Percentiles rank a stretch among this genome's conserved stretches.
These are phyloP conservation scores for Drosophila orosa DNA, from an alignment of 1,140 invertebrate species.

Conservation along the genomic window DNA sequence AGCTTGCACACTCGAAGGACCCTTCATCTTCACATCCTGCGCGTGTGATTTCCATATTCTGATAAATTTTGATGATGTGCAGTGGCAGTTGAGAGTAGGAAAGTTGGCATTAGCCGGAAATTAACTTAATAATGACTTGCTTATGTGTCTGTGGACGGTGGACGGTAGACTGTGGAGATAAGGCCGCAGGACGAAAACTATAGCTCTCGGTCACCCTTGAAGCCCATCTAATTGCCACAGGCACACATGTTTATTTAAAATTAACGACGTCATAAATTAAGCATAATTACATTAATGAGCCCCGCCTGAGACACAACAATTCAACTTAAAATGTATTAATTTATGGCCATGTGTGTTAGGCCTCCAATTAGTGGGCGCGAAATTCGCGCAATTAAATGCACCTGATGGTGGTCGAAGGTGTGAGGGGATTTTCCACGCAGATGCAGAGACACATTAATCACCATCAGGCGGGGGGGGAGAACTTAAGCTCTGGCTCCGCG, in stretches of 20 bases:
- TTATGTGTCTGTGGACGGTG: slow-evolving; percentile 17
- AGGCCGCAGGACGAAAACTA: slow-evolving; percentile 19
- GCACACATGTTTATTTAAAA: slow-evolving; percentile 51
- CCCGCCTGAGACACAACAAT: slow-evolving; percentile 61
- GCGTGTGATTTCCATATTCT: slow-evolving; percentile 75
- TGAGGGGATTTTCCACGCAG: slow-evolving; percentile 12
- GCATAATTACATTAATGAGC: slow-evolving; percentile 78
- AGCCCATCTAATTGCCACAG: slow-evolving; percentile 23
- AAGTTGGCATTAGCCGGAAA: slow-evolving; percentile 62
- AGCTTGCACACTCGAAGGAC: slow-evolving; percentile 12
- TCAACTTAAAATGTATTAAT: slow-evolving; percentile 79
- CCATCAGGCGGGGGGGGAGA: too few relatives aligned
- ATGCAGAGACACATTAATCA: slow-evolving; percentile 73
- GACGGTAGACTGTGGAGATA: slow-evolving; percentile 12
- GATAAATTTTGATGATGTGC: slow-evolving; percentile 75
- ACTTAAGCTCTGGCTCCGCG: slow-evolving; percentile 39
- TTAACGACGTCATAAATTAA: slow-evolving; percentile 81
- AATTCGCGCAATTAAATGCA: slow-evolving; percentile 83
- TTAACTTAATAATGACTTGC: slow-evolving; percentile 68
- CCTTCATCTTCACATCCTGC: slow-evolving; percentile 9
- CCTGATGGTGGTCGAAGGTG: slow-evolving; percentile 73
- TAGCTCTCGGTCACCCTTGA: slow-evolving; percentile 17
- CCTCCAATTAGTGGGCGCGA: slow-evolving; percentile 72
- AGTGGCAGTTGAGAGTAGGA: slow-evolving; percentile 22
- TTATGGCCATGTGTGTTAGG: slow-evolving; percentile 72